Conservation (phyloP, 2,113 vertebrate species). For the Cynopterus brachyotis region DNA sequence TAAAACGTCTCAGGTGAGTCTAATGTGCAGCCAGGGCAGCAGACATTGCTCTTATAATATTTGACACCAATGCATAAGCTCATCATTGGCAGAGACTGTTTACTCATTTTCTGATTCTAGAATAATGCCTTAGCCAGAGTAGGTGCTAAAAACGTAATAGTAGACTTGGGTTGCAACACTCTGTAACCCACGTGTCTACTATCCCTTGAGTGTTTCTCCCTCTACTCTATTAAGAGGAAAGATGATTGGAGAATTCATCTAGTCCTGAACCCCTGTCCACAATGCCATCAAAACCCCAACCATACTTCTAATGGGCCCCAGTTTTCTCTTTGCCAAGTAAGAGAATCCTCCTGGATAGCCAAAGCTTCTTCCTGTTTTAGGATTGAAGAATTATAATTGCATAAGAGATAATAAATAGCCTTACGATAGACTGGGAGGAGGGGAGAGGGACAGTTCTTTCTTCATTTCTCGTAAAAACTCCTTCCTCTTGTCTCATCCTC, state of each 20-base stretch:
- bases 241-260: background rate
- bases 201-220: background rate
- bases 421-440: background rate
- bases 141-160: background rate
- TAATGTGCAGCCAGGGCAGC: background rate
- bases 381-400: constrained; percentile 7
- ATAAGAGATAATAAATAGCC: background rate
- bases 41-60: background rate
- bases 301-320: background rate
- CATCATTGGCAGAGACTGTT: background rate
- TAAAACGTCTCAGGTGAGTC: background rate
- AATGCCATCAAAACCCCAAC: background rate
- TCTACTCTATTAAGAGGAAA: background rate
- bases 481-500: background rate
- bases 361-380: background rate
- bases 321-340: background rate
- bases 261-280: background rate
- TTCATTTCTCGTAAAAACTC: background rate
- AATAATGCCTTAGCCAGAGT: background rate
- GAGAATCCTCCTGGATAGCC: background rate
- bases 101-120: background rate
- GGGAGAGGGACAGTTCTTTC: background rate
- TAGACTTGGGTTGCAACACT: background rate
- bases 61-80: background rate
- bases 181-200: background rate